Evolutionary conservation across 2,113 vertebrate genomes (phyloP), one percentile per base, ranked within the genome.

Genomic region (Fregata magnificens): DNA sequence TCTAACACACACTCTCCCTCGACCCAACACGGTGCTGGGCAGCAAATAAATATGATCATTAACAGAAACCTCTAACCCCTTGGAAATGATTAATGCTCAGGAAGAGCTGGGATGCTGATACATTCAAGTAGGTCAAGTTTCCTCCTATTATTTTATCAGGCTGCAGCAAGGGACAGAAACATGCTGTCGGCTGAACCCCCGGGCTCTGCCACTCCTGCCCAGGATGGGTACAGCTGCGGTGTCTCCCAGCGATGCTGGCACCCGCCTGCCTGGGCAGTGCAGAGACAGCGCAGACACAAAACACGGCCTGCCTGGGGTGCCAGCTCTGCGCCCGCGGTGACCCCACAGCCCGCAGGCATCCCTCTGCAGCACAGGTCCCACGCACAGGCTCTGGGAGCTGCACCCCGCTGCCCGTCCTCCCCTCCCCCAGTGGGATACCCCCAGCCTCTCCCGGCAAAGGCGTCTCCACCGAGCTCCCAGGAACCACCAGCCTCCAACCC

Each of bases 371-470:
- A 6, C 6, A 1, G 32, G 21, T n/a, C 47, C 65, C 53, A 38
- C 7, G 6, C 13, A 7, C 28, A 12, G 31, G 32, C 52, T 34
- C 52, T 3, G n/a, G 65, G 81, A 36, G 19, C 78, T 49, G 47
- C 1, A 0, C 53, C 24, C 28, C 2, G 0, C 31, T n/a, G 47
- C 79, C 70, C 1, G 2, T 28, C 20, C n/a, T 70, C 16, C 45
- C 34, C 25, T 53, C 66, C 82, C 49, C 38, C 45, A 42, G 32
- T 1, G 2, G n/a, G 53, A 69, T 22, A 7, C 18, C 52, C 62
- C 59, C 83, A 55, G 7, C 34, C 32, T 42, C 29, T 71, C 63
- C 76, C 3, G 0, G 62, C 5, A 58, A 40, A 45, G 28, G 6
- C 4, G 1, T 34, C 49, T 34, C 69, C 26, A 7, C 8, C 1